These are phyloP conservation scores for Miniopterus natalensis DNA, from an alignment of 2,113 vertebrate species.

Conservation along the genomic window DNA sequence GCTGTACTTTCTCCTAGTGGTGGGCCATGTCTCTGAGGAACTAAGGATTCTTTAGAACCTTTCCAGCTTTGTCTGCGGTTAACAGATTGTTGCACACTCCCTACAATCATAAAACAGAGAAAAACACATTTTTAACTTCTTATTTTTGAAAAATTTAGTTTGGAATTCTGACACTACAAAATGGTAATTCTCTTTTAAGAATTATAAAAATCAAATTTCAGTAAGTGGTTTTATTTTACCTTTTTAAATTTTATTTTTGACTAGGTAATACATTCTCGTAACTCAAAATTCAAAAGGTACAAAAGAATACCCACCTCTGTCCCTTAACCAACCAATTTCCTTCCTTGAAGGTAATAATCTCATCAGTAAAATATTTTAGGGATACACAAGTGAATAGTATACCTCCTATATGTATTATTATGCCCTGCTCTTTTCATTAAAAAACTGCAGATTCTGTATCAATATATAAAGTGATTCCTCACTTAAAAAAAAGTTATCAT, in stretches of 20 bases:
- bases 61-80: slow-evolving; percentile 97
- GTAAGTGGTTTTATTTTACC: slow-evolving; percentile 13
- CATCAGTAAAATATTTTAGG: background rate
- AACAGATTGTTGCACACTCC: slow-evolving; percentile 92
- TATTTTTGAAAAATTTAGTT: slow-evolving; percentile 62
- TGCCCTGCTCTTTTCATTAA: background rate
- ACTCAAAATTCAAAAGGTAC: slow-evolving; percentile 39
- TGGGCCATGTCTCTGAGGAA: slow-evolving; percentile 92
- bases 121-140: slow-evolving; percentile 58
- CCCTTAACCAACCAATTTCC: background rate
- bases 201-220: slow-evolving; percentile 52
- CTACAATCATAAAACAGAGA: slow-evolving; percentile 77
- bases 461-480: background rate
- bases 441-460: background rate
- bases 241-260: slow-evolving; percentile 52
- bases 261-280: background rate
- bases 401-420: background rate
- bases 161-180: slow-evolving; percentile 27
- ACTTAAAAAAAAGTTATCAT: background rate
- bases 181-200: slow-evolving; percentile 50
- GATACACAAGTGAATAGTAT: background rate
- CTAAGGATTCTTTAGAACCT: slow-evolving; percentile 97
- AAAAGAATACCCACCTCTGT: background rate
- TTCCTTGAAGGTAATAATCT: slow-evolving; percentile 6
- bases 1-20: slow-evolving; percentile 91